Percentiles rank a stretch among this genome's conserved stretches.
phyloP scores from a whole-genome alignment of 37 sponge, comb jelly and placozoan species.

The Aplysina aerophoba region DNA sequence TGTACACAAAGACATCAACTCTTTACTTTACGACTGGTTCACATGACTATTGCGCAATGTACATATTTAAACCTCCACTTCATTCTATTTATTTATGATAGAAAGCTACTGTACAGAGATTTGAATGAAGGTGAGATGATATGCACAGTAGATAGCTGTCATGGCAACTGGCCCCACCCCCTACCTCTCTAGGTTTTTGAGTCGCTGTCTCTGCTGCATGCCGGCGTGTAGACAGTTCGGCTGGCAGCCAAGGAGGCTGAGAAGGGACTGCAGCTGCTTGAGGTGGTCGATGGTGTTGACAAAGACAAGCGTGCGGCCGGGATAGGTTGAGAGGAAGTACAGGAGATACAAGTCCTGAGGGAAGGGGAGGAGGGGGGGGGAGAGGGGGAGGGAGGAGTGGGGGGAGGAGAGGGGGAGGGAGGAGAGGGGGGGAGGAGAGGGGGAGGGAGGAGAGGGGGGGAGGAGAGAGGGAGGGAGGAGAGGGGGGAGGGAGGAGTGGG shows the following conservation, averaged over 20 bases:
- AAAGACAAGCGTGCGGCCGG: slow-evolving; percentile 89
- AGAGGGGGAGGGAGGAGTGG: no score
- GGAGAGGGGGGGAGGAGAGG: background rate
- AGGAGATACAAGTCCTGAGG: slow-evolving; percentile 82
- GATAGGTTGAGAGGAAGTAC: slow-evolving; percentile 74
- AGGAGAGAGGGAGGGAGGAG: no score
- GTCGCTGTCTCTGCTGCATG: slow-evolving; percentile 95
- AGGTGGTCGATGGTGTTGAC: slow-evolving; percentile 87
- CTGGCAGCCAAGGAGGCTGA: slow-evolving; percentile 68
- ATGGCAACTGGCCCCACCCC: background rate
- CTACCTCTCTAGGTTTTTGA: slow-evolving; percentile 94
- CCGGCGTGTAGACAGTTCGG: slow-evolving; percentile 88
- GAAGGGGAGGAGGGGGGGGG: background rate
- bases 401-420: no score
- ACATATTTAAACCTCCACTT: background rate
- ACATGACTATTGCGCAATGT: background rate
- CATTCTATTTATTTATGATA: no score
- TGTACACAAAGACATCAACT: slow-evolving; percentile 27
- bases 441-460: no score
- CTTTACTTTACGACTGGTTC: background rate
- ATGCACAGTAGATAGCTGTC: background rate
- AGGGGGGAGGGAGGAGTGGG: no score
- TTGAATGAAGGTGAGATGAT: no score
- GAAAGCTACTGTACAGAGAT: no score
- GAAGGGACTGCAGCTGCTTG: slow-evolving; percentile 55